Percentiles rank a stretch among this genome's conserved stretches.
Evolutionary conservation across 2,888 invertebrate species (phyloP).

Genomic region (Athalia circularis): DNA sequence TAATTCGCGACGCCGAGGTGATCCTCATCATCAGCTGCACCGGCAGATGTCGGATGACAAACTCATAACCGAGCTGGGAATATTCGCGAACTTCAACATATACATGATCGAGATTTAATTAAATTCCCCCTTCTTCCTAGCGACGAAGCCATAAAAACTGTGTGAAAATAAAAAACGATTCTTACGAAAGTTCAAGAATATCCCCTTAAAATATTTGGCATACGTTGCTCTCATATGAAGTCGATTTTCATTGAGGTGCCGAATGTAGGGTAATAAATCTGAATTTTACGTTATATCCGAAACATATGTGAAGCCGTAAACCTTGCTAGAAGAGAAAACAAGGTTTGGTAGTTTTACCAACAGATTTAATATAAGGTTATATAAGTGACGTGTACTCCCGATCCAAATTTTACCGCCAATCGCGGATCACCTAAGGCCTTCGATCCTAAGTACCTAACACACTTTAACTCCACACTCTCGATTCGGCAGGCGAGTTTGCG

Average conservation of each 20-base stretch:
- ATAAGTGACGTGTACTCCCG: background rate
- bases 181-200: constrained; percentile 8
- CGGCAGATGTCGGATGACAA: background rate
- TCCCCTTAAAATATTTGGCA: constrained; percentile 39
- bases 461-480: too few relatives aligned
- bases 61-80: too few relatives aligned
- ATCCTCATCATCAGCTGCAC: constrained; percentile 4
- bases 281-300: constrained; percentile 32
- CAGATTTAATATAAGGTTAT: constrained; percentile 40
- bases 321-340: constrained; percentile 39
- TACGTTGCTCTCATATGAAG: constrained; percentile 12
- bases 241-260: constrained; percentile 38
- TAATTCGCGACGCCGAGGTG: constrained; percentile 26
- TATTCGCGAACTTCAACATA: background rate
- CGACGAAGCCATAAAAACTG: background rate
- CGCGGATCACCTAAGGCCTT: background rate
- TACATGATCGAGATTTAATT: too few relatives aligned
- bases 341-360: constrained; percentile 39
- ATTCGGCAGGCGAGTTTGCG: too few relatives aligned
- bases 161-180: background rate
- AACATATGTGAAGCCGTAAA: constrained; percentile 34
- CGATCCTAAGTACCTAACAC: too few relatives aligned
- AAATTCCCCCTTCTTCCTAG: background rate
- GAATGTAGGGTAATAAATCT: constrained; percentile 31
- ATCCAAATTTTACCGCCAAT: background rate